Conservation (phyloP, 2,888 invertebrate genomes). For the Cryptocephalus moraei region DNA sequence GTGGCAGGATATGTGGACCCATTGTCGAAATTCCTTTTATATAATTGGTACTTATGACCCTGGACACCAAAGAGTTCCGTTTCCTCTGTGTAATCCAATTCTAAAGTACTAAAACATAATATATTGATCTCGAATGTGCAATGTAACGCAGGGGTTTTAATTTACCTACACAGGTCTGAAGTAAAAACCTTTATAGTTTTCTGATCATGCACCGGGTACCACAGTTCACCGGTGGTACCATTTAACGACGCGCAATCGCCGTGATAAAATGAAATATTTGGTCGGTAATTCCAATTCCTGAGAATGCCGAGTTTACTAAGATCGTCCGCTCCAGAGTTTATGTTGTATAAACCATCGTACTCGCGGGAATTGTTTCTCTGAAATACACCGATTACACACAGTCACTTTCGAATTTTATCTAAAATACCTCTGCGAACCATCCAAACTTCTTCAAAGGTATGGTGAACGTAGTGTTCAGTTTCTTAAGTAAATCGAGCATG, state of each 20-base stretch:
- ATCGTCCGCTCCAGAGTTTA: slow-evolving; percentile 61
- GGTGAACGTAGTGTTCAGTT: slow-evolving; percentile 42
- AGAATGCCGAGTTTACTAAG: slow-evolving; percentile 58
- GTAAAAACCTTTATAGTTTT: slow-evolving; percentile 56
- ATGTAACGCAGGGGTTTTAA: background rate
- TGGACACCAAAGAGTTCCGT: slow-evolving; percentile 39
- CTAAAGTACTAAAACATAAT: slow-evolving; percentile 27
- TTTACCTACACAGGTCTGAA: slow-evolving; percentile 67
- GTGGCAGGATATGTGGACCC: slow-evolving; percentile 48
- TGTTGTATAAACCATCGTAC: slow-evolving; percentile 69
- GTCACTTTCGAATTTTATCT: background rate
- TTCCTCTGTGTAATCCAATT: slow-evolving; percentile 30
- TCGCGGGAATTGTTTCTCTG: slow-evolving; percentile 64
- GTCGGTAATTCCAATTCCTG: slow-evolving; percentile 58
- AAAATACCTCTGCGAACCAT: slow-evolving; percentile 63
- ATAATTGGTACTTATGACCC: slow-evolving; percentile 48
- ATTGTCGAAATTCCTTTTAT: slow-evolving; percentile 62
- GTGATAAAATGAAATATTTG: slow-evolving; percentile 41
- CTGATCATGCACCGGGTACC: slow-evolving; percentile 57
- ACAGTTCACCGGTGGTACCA: slow-evolving; percentile 72
- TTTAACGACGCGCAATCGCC: slow-evolving; percentile 55
- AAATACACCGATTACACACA: slow-evolving; percentile 15
- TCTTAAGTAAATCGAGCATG: slow-evolving; percentile 47
- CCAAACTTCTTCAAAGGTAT: slow-evolving; percentile 73
- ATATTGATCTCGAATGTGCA: background rate